Evolutionary conservation across 2,797 vertebrate species (phyloP).

Genomic region (Danio choprae): DNA sequence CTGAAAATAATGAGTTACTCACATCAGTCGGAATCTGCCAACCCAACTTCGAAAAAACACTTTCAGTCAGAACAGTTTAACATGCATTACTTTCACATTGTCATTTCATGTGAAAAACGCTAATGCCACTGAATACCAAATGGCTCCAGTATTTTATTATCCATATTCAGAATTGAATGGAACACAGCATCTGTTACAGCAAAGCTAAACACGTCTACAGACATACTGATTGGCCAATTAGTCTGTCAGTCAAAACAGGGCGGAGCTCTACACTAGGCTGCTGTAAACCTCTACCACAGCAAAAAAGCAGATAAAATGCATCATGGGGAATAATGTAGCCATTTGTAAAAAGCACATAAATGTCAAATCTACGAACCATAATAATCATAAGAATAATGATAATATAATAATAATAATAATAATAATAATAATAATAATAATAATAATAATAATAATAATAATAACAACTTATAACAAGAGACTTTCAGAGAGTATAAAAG

Average conservation of each 20-base stretch:
- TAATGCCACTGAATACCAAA: background rate
- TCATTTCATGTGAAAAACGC: background rate
- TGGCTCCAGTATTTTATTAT: background rate
- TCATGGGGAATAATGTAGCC: conserved; percentile 37
- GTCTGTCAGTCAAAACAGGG: conserved; percentile 27
- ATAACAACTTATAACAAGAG: conserved; percentile 52
- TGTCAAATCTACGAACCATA: conserved; percentile 47
- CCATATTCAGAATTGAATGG: background rate
- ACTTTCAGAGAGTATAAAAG: conserved; percentile 58
- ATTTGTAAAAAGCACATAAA: conserved; percentile 45
- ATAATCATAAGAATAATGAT: conserved; percentile 58
- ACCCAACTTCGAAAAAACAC: background rate
- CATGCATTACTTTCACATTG: background rate
- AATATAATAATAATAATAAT: conserved; percentile 62
- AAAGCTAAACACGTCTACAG: conserved; percentile 6
- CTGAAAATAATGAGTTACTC: background rate
- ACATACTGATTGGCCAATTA: conserved; percentile 3
- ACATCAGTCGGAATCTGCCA: background rate
- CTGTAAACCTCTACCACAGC: conserved; percentile 44
- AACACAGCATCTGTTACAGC: conserved; percentile 8
- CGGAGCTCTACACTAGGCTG: conserved; percentile 19
- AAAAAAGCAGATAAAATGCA: conserved; percentile 47
- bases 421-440: conserved; percentile 61
- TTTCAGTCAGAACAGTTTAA: background rate
- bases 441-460: conserved; percentile 62